Evolutionary conservation across 2,888 invertebrate species (phyloP).

Genomic region (Merodon equestris): DNA sequence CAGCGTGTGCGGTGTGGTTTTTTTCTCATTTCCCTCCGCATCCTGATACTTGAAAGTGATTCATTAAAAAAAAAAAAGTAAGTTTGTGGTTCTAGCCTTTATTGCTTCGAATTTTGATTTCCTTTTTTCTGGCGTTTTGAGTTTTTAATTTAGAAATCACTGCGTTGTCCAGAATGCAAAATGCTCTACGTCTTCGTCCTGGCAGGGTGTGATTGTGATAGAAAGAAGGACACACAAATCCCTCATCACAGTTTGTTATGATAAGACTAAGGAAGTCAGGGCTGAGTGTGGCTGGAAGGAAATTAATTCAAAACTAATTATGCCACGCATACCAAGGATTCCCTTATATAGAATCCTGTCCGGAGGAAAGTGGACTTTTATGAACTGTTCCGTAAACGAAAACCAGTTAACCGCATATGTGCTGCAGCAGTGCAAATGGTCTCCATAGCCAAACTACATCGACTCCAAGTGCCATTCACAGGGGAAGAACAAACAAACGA

Average conservation of each 20-base stretch:
- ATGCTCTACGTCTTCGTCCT: conserved; percentile 1
- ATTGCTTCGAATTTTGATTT: too few relatives aligned
- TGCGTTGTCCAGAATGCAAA: conserved; percentile 34
- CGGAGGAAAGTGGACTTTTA: too few relatives aligned
- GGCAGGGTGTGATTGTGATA: too few relatives aligned
- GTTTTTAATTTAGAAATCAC: conserved; percentile 59
- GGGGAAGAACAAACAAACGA: too few relatives aligned
- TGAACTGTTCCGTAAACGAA: too few relatives aligned
- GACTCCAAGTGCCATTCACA: conserved; percentile 40
- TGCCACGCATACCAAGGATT: not conserved
- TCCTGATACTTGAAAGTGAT: too few relatives aligned
- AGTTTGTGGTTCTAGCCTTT: too few relatives aligned
- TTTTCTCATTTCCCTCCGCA: conserved; percentile 32
- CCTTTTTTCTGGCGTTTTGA: conserved; percentile 41
- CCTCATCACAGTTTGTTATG: not conserved
- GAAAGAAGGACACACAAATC: too few relatives aligned
- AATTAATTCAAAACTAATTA: conserved; percentile 57
- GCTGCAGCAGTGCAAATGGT: not conserved
- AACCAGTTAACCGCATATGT: conserved; percentile 29
- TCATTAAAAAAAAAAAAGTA: too few relatives aligned
- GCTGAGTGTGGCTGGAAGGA: not conserved
- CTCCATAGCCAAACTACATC: conserved; percentile 39
- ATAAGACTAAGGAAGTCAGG: conserved; percentile 2
- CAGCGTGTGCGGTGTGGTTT: not conserved
- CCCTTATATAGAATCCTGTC: too few relatives aligned